Conservation (phyloP, 2,888 invertebrate genomes). For the Leptothorax acervorum region DNA sequence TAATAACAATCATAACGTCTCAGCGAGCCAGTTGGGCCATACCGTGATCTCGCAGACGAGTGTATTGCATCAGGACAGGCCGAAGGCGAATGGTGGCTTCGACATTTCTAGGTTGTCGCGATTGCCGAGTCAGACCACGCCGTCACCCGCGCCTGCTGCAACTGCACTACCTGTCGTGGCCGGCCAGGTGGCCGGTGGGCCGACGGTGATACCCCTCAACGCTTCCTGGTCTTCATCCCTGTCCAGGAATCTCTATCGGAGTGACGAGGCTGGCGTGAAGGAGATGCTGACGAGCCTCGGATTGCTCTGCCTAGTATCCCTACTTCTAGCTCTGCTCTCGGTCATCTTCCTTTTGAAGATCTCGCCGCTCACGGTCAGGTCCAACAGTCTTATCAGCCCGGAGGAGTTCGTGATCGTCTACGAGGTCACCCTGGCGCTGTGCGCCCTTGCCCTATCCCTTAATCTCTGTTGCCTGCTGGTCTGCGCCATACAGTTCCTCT, state of each 20-base stretch:
- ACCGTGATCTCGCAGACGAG: slow-evolving; percentile 78
- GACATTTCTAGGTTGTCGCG: slow-evolving; percentile 87
- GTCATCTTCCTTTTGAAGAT: slow-evolving; percentile 94
- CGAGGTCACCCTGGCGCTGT: slow-evolving; percentile 96
- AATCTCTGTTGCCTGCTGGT: slow-evolving; percentile 96
- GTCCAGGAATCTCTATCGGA: slow-evolving; percentile 77
- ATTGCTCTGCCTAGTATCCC: slow-evolving; percentile 93
- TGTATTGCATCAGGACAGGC: slow-evolving; percentile 74
- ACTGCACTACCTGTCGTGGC: slow-evolving; percentile 78
- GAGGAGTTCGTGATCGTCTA: slow-evolving; percentile 96
- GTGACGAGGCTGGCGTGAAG: slow-evolving; percentile 88
- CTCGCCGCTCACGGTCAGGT: slow-evolving; percentile 89
- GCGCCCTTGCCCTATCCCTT: slow-evolving; percentile 94
- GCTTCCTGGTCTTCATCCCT: slow-evolving; percentile 78
- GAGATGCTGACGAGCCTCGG: slow-evolving; percentile 95
- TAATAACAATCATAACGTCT: slow-evolving; percentile 66
- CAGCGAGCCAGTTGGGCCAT: slow-evolving; percentile 75
- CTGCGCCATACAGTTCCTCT: slow-evolving; percentile 97
- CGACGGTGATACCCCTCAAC: slow-evolving; percentile 70
- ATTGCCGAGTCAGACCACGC: slow-evolving; percentile 80
- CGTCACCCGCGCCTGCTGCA: slow-evolving; percentile 80
- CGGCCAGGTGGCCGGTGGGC: slow-evolving; percentile 77
- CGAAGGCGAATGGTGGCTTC: slow-evolving; percentile 87
- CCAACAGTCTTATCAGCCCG: slow-evolving; percentile 87
- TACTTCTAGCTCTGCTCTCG: slow-evolving; percentile 93